These are phyloP conservation scores for Ceratitis capitata DNA, from an alignment of 1,140 invertebrate species.

Conservation along the genomic window DNA sequence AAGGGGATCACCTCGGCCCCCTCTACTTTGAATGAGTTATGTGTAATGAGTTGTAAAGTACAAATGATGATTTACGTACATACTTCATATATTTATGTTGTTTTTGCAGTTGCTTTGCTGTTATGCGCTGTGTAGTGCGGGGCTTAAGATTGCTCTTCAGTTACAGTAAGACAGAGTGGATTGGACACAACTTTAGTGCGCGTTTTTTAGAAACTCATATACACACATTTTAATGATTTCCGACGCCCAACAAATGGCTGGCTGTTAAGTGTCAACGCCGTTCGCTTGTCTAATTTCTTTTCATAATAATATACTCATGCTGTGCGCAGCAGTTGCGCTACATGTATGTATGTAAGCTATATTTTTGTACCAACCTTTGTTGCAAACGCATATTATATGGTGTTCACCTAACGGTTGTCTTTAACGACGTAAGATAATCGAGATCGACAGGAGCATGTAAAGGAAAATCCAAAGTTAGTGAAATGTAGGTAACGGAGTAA, in stretches of 20 bases:
- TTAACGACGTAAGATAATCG: too few relatives aligned
- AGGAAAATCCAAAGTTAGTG: too few relatives aligned
- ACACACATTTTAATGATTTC: constrained; percentile 26
- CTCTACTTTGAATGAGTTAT: neutral
- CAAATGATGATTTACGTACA: neutral
- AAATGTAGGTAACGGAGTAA: too few relatives aligned
- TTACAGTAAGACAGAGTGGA: neutral
- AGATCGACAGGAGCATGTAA: too few relatives aligned
- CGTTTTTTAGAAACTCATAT: neutral
- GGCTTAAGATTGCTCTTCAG: neutral
- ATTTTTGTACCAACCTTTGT: too few relatives aligned
- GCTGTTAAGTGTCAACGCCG: neutral
- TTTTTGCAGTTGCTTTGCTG: neutral
- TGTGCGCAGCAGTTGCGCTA: too few relatives aligned
- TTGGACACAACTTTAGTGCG: neutral
- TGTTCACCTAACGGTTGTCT: too few relatives aligned
- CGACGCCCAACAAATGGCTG: too few relatives aligned
- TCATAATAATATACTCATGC: too few relatives aligned
- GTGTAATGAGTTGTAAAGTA: neutral
- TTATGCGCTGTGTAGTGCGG: neutral
- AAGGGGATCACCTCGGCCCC: neutral
- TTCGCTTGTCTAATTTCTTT: neutral
- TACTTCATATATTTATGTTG: neutral
- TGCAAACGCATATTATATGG: too few relatives aligned
- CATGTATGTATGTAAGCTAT: too few relatives aligned